These are phyloP conservation scores for Drosophila nr. perissopoda DNA, from an alignment of 2,888 invertebrate species.

Conservation along the genomic window DNA sequence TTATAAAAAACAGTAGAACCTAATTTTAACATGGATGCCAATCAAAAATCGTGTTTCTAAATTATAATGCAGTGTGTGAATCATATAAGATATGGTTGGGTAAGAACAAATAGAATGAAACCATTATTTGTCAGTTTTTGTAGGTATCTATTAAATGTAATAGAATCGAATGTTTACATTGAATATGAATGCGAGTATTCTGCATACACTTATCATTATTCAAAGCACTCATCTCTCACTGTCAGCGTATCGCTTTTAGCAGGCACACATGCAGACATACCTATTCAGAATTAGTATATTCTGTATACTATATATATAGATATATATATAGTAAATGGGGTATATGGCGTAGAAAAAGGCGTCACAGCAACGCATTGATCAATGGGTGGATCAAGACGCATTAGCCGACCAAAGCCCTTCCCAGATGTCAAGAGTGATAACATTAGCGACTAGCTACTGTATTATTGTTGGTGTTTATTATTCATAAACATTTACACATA, in stretches of 20 bases:
- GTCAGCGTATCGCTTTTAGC: slow-evolving; percentile 37
- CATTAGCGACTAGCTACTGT: background rate
- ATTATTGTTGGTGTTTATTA: background rate
- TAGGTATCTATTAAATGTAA: background rate
- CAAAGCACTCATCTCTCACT: slow-evolving; percentile 50
- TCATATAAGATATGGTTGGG: background rate
- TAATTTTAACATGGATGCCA: background rate
- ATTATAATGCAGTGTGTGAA: background rate
- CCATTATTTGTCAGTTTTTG: background rate
- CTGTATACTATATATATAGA: background rate
- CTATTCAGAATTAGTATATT: background rate
- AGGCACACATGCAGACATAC: background rate
- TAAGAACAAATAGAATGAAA: background rate
- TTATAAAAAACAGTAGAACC: background rate
- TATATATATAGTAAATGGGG: background rate
- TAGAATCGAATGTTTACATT: background rate
- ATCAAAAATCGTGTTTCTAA: background rate
- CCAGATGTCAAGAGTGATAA: slow-evolving; percentile 18
- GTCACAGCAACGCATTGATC: slow-evolving; percentile 52
- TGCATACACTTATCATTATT: slow-evolving; percentile 31
- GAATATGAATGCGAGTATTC: slow-evolving; percentile 23
- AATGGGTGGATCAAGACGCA: slow-evolving; percentile 56
- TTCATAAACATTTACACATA: background rate
- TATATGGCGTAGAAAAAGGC: slow-evolving; percentile 17
- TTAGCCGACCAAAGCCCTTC: slow-evolving; percentile 45